Conservation (phyloP, 2,888 invertebrate genomes). For the Isotomurus palustris region DNA sequence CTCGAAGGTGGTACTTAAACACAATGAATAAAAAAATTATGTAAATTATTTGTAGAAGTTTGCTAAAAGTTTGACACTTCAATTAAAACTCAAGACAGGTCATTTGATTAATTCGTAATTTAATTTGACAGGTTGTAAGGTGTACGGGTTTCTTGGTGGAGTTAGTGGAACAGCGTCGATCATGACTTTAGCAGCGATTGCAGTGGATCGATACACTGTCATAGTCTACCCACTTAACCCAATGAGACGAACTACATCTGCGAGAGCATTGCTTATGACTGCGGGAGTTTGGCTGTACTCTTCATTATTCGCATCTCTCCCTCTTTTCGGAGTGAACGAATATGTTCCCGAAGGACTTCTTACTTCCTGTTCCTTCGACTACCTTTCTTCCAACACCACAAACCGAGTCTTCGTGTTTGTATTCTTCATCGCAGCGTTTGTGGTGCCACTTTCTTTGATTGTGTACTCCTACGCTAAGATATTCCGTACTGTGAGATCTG, state of each 20-base stretch:
- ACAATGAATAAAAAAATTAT: no score
- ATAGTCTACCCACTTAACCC: conserved; percentile 69
- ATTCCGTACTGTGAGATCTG: conserved; percentile 59
- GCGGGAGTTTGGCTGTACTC: conserved; percentile 70
- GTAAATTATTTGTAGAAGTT: no score
- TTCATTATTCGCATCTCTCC: conserved; percentile 63
- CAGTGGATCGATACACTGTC: conserved; percentile 76
- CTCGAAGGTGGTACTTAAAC: no score
- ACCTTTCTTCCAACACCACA: conserved; percentile 60
- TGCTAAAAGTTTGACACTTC: no score
- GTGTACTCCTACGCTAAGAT: conserved; percentile 69
- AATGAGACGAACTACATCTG: conserved; percentile 59
- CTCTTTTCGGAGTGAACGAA: conserved; percentile 66
- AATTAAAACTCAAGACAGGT: no score
- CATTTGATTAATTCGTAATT: no score
- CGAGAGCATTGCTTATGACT: conserved; percentile 60
- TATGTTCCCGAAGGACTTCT: conserved; percentile 80
- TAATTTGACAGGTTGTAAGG: conserved; percentile 68
- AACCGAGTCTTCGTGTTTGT: conserved; percentile 66
- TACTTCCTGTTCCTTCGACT: conserved; percentile 81
- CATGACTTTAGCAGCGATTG: conserved; percentile 71
- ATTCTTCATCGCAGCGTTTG: conserved; percentile 71
- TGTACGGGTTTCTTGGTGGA: conserved; percentile 76
- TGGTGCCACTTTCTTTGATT: conserved; percentile 66
- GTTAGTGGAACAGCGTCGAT: conserved; percentile 76